These are phyloP conservation scores for Campaea margaritaria DNA, from an alignment of 2,888 invertebrate species.

Conservation along the genomic window DNA sequence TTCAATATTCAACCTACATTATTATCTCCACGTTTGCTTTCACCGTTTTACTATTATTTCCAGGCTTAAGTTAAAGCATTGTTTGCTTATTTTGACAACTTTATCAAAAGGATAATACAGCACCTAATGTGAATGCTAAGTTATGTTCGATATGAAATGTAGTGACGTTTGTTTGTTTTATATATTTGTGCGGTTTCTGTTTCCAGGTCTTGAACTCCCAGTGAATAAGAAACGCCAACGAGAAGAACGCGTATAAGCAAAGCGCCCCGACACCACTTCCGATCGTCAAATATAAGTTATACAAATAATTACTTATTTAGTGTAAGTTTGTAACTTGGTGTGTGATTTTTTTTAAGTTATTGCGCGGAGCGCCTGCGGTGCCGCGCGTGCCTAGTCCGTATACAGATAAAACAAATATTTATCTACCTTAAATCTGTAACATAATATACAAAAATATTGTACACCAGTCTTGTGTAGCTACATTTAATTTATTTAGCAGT, in stretches of 20 bases:
- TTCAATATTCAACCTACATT: background rate
- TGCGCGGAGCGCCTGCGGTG: slow-evolving; percentile 74
- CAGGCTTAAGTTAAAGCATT: slow-evolving; percentile 11
- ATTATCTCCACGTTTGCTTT: slow-evolving; percentile 7
- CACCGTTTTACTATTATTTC: slow-evolving; percentile 8
- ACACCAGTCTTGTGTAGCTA: slow-evolving; percentile 78
- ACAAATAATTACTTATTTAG: slow-evolving; percentile 80
- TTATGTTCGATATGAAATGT: too few species aligned
- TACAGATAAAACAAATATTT: slow-evolving; percentile 80
- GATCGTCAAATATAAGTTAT: slow-evolving; percentile 64
- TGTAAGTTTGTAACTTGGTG: slow-evolving; percentile 80
- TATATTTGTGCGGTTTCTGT: slow-evolving; percentile 46
- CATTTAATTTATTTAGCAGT: slow-evolving; percentile 80
- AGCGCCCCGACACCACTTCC: slow-evolving; percentile 70
- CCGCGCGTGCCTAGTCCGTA: slow-evolving; percentile 82
- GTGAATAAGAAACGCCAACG: slow-evolving; percentile 50
- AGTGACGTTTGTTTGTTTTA: background rate
- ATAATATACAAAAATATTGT: slow-evolving; percentile 67
- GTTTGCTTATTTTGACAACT: slow-evolving; percentile 9
- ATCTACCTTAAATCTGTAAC: slow-evolving; percentile 78
- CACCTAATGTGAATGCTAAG: too few species aligned
- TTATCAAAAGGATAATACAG: background rate
- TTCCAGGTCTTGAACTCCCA: slow-evolving; percentile 77
- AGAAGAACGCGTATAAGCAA: slow-evolving; percentile 63
- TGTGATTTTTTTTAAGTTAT: slow-evolving; percentile 82